Evolutionary conservation across 2,113 vertebrate species (phyloP).

Genomic region (Hiodon tergisus): DNA sequence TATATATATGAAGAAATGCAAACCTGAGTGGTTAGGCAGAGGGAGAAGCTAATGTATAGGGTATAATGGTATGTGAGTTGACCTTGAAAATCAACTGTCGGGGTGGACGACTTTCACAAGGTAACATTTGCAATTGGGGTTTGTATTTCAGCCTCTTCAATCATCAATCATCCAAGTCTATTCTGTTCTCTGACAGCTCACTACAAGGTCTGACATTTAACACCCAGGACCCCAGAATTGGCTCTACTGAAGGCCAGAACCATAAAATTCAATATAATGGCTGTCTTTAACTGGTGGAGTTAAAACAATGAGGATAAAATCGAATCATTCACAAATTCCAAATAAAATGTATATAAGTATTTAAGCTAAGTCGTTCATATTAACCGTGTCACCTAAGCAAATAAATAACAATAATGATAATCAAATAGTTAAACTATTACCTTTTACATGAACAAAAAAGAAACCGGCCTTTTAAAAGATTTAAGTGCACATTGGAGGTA

Average conservation of each 20-base stretch:
- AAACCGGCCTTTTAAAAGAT: no score
- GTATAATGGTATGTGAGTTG: conserved; percentile 80
- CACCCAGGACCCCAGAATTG: conserved; percentile 87
- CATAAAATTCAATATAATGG: conserved; percentile 64
- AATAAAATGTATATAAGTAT: no score
- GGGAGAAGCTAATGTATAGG: conserved; percentile 65
- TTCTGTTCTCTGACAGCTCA: conserved; percentile 98
- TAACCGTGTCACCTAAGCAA: no score
- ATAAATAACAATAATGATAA: no score
- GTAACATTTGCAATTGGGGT: conserved; percentile 93
- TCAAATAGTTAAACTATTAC: no score
- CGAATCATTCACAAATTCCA: no score
- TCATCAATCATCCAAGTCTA: conserved; percentile 98
- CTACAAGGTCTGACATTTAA: conserved; percentile 99
- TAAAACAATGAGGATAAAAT: conserved; percentile 65
- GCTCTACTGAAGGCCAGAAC: conserved; percentile 62
- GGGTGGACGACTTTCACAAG: conserved; percentile 84
- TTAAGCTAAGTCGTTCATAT: no score
- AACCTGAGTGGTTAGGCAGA: conserved; percentile 64
- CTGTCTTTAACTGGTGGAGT: conserved; percentile 53
- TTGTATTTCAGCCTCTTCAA: conserved; percentile 95
- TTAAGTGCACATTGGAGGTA: no score
- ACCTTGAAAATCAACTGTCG: conserved; percentile 77
- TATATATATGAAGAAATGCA: conserved; percentile 53
- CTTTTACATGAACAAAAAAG: no score